A percentile compares a stretch with the other conserved stretches of the same genome.
These are phyloP conservation scores for Chirona hameri DNA, from an alignment of 2,888 invertebrate species.

Conservation along the genomic window DNA sequence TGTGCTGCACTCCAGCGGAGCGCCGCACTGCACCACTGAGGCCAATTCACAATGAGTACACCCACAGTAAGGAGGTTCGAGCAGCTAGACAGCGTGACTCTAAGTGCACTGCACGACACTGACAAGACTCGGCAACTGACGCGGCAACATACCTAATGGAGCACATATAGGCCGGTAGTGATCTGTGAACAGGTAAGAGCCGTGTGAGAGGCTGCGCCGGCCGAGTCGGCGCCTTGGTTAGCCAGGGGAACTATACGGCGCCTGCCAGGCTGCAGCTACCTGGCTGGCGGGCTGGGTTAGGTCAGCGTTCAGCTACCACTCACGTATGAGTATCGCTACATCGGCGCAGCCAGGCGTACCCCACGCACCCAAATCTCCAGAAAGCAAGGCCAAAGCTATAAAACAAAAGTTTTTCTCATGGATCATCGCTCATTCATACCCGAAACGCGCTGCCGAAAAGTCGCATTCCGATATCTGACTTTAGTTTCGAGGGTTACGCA, in stretches of 20 bases:
- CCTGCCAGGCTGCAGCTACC: too few species aligned
- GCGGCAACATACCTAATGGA: conserved; percentile 24
- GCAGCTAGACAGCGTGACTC: neutral
- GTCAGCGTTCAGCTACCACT: neutral
- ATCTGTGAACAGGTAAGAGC: conserved; percentile 13
- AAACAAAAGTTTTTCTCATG: neutral
- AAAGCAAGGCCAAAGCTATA: conserved; percentile 12
- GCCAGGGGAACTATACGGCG: neutral
- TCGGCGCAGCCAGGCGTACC: too few species aligned
- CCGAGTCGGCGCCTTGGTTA: neutral
- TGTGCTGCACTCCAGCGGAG: too few species aligned
- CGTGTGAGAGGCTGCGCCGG: neutral
- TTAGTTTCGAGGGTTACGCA: neutral
- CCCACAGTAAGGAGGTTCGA: neutral
- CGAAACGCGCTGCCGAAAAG: neutral
- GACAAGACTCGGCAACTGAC: conserved; percentile 1
- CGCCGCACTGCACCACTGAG: too few species aligned
- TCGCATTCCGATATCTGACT: neutral
- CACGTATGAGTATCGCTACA: neutral
- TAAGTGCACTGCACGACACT: conserved; percentile 13
- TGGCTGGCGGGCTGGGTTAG: too few species aligned
- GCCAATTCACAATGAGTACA: neutral
- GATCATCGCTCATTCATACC: neutral
- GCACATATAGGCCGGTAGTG: conserved; percentile 28
- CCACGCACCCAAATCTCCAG: neutral